A percentile compares a stretch with the other conserved stretches of the same genome.
These are phyloP conservation scores for Theretra japonica DNA, from an alignment of 2,888 invertebrate species.

Conservation along the genomic window DNA sequence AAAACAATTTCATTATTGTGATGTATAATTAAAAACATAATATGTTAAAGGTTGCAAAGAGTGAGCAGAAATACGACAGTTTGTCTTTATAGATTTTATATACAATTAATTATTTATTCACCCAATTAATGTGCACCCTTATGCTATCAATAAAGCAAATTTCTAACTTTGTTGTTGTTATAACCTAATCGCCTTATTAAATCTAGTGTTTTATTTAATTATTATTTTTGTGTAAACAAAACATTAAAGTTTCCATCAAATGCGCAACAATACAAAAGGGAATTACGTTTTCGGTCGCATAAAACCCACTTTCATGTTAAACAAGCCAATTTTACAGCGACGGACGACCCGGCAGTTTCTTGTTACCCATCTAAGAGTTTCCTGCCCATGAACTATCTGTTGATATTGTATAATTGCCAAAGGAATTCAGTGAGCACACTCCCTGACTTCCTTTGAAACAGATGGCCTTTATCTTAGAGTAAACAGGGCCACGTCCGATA, in stretches of 20 bases:
- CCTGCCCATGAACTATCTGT: slow-evolving; percentile 30
- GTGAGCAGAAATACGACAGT: background rate
- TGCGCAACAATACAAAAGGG: background rate
- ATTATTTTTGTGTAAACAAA: no score
- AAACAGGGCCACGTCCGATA: slow-evolving; percentile 25
- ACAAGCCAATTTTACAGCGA: background rate
- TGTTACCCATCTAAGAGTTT: slow-evolving; percentile 39
- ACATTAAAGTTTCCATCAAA: background rate
- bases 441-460: slow-evolving; percentile 33
- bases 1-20: background rate
- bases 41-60: background rate
- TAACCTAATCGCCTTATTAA: no score
- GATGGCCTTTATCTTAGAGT: slow-evolving; percentile 29
- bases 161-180: no score
- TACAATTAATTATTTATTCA: no score
- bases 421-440: slow-evolving; percentile 37
- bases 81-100: no score
- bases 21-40: no score
- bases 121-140: no score
- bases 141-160: no score
- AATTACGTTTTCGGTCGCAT: background rate
- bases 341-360: slow-evolving; percentile 24
- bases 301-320: background rate
- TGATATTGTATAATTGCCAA: slow-evolving; percentile 35
- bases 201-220: no score